phyloP scores from a whole-genome alignment of 2,113 vertebrate species.

The Noturus placidus region DNA sequence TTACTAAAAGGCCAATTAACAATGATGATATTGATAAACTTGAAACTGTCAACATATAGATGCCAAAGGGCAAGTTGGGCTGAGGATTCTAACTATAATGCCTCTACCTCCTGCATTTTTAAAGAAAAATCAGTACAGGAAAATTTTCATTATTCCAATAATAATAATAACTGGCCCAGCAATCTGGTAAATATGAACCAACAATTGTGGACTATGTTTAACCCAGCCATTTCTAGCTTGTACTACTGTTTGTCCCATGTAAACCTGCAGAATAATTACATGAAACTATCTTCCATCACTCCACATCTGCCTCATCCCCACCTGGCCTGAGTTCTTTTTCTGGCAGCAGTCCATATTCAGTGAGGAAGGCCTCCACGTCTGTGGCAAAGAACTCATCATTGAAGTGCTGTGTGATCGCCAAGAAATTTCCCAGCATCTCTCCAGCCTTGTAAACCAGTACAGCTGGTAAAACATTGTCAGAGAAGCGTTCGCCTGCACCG shows the following conservation, averaged over 20 bases:
- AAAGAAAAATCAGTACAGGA: neutral
- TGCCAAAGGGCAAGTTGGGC: neutral
- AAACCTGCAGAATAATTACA: neutral
- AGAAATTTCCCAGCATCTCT: constrained; percentile 93
- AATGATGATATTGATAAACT: neutral
- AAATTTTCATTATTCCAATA: neutral
- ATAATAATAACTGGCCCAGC: neutral
- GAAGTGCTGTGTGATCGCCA: constrained; percentile 84
- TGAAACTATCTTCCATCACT: constrained; percentile 64
- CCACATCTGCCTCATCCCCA: constrained; percentile 72
- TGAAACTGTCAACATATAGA: neutral
- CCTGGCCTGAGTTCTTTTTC: constrained; percentile 79
- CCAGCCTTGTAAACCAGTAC: constrained; percentile 92
- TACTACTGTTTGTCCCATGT: neutral
- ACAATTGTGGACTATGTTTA: neutral
- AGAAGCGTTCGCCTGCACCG: constrained; percentile 87
- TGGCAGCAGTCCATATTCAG: constrained; percentile 91
- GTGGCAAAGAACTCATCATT: constrained; percentile 88
- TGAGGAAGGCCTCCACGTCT: constrained; percentile 91
- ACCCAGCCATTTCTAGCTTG: neutral
- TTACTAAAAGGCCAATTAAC: neutral
- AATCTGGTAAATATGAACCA: neutral
- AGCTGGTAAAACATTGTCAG: constrained; percentile 84
- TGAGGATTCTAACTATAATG: neutral
- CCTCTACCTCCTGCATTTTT: neutral